Evolutionary conservation across 2,797 vertebrate species (phyloP).

Genomic region (Malurus splendens): DNA sequence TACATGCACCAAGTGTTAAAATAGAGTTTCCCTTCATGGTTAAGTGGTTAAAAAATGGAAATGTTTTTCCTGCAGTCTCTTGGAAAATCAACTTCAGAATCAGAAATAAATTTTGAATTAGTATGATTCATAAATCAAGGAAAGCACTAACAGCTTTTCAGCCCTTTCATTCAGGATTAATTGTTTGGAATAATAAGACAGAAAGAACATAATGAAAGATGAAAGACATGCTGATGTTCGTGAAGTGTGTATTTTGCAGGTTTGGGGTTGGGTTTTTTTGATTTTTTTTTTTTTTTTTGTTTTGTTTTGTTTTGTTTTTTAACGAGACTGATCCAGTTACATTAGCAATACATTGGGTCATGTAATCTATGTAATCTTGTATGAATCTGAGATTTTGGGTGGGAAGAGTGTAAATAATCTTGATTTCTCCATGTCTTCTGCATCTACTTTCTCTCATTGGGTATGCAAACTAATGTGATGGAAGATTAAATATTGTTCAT

Average conservation of each 20-base stretch:
- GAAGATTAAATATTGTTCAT: neutral
- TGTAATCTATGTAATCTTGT: neutral
- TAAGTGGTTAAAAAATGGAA: neutral
- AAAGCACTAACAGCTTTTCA: neutral
- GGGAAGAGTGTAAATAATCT: neutral
- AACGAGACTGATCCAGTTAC: neutral
- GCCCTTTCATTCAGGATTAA: neutral
- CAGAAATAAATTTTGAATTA: neutral
- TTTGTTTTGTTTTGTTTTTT: neutral
- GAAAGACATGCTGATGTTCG: neutral
- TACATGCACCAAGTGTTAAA: fast-evolving
- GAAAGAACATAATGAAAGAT: neutral
- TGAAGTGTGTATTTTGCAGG: neutral
- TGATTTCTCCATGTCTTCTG: neutral
- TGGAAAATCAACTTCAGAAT: neutral
- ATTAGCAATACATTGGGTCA: neutral
- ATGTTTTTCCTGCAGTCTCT: neutral
- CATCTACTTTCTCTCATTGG: neutral
- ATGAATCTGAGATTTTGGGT: neutral
- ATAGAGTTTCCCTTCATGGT: neutral
- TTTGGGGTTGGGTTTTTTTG: neutral
- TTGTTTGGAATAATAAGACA: neutral
- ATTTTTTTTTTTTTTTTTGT: no score
- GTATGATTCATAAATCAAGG: neutral
- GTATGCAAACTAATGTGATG: neutral